Evolutionary conservation across 2,888 invertebrate species (phyloP), one percentile per base, ranked within the genome.

Genomic region (Drosophila mimetica): DNA sequence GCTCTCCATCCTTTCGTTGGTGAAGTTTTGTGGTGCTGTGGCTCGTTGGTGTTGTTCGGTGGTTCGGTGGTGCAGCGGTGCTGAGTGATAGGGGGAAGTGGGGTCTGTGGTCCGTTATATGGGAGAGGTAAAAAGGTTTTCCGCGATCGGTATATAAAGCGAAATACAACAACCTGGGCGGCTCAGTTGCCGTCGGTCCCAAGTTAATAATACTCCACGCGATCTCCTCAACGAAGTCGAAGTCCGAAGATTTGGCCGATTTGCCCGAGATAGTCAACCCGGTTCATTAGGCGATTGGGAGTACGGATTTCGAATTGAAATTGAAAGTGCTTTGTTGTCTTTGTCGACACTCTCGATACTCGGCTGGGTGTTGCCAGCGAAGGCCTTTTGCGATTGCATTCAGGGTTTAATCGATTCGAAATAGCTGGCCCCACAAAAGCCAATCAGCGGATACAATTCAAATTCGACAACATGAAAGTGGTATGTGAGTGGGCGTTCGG

Each of bases 101-200:
- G 52, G 76, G 76, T 57, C 73, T 63, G 75, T 72, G 36, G 53
- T 50, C 65, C 59, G 51, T 63, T 71, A 84, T 70, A 84, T 70
- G 75, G 65, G 83, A 80, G 82, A 85, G 73, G 74, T 70, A 59
- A 86, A 81, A 82, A 86, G 88, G 84, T 82, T 88, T 88, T 86
- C 81, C 80, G 77, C 84, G 65, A 47, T 77, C 60, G 72, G 82
- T 88, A 82, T 82, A 82, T 82, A 82, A 82, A 86, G 82, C 82
- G 88, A 86, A 77, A 73, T 84, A 86, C 82, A 86, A 86, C 84
- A 82, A 82, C 85, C 77, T 82, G 86, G 82, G 86, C 88, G 88
- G 72, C 84, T 82, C 82, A 82, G 82, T 82, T 80, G 81, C 81
- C 80, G 84, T 82, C 88, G 82, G 82, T 83, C 77, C 83, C 64